phyloP scores from a whole-genome alignment of 2,113 vertebrate genomes.

The Lathamus discolor region DNA sequence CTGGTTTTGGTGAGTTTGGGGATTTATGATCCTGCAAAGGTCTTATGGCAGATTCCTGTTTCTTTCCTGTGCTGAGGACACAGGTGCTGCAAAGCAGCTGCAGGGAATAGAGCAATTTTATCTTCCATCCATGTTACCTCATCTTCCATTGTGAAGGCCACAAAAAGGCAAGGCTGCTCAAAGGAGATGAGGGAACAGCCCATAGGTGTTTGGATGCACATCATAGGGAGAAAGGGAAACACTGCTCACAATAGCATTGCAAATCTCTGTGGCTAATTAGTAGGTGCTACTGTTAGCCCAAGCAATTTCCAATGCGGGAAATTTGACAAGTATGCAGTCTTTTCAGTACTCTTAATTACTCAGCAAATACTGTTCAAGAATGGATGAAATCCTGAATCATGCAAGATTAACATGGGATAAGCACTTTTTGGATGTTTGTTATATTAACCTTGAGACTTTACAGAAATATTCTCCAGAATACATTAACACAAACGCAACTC shows the following conservation, averaged over 20 bases:
- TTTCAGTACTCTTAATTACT: background rate
- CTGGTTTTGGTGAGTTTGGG: background rate
- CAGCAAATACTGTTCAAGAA: background rate
- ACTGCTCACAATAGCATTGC: background rate
- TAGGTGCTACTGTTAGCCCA: background rate
- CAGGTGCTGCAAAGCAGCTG: background rate
- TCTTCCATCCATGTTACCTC: background rate
- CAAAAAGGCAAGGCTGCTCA: slow-evolving; percentile 10
- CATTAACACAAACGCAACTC: background rate
- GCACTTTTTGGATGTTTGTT: background rate
- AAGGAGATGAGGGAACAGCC: background rate
- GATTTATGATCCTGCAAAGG: background rate
- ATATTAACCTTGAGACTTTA: background rate
- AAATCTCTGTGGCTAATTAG: slow-evolving; percentile 4
- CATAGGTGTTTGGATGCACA: background rate
- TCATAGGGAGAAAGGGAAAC: background rate
- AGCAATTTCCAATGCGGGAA: background rate
- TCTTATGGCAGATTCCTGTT: background rate
- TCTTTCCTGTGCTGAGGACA: background rate
- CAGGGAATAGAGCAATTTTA: background rate
- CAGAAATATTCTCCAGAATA: background rate
- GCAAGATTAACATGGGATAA: background rate
- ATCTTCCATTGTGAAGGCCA: background rate
- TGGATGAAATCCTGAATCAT: background rate
- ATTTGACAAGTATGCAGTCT: background rate